Evolutionary conservation across 2,113 vertebrate species (phyloP).

Genomic region (Poecile atricapillus): DNA sequence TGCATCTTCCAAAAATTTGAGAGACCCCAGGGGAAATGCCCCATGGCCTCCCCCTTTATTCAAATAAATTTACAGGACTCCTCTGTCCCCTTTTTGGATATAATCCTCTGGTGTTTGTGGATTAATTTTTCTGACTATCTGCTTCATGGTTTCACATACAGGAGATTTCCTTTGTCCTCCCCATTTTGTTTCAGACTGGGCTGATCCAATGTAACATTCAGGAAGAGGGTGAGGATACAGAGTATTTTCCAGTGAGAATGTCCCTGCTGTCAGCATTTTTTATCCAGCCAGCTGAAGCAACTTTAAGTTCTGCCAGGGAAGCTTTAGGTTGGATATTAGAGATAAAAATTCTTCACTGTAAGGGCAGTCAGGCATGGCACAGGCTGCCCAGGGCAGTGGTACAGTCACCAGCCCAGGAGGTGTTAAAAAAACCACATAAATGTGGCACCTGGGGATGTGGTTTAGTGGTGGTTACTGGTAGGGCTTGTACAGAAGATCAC

Average conservation of each 20-base stretch:
- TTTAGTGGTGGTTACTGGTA: neutral
- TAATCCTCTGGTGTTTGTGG: neutral
- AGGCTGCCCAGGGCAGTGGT: neutral
- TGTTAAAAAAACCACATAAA: neutral
- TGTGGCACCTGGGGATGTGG: neutral
- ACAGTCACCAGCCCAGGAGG: neutral
- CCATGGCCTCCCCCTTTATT: neutral
- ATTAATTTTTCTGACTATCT: neutral
- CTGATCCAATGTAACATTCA: neutral
- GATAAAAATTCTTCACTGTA: neutral
- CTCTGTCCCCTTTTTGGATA: neutral
- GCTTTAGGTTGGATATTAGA: neutral
- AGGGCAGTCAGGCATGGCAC: neutral
- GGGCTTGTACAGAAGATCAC: rapidly evolving
- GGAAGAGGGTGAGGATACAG: neutral
- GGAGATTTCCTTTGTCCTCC: neutral
- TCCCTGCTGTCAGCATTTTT: neutral
- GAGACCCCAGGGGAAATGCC: neutral
- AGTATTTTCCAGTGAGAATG: neutral
- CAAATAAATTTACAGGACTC: neutral
- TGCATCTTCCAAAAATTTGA: no score
- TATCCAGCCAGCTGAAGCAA: neutral
- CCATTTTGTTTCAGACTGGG: neutral
- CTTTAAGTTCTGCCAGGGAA: neutral
- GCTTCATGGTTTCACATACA: neutral